phyloP scores from a whole-genome alignment of 2,113 vertebrate genomes.

The Erinaceus europaeus region DNA sequence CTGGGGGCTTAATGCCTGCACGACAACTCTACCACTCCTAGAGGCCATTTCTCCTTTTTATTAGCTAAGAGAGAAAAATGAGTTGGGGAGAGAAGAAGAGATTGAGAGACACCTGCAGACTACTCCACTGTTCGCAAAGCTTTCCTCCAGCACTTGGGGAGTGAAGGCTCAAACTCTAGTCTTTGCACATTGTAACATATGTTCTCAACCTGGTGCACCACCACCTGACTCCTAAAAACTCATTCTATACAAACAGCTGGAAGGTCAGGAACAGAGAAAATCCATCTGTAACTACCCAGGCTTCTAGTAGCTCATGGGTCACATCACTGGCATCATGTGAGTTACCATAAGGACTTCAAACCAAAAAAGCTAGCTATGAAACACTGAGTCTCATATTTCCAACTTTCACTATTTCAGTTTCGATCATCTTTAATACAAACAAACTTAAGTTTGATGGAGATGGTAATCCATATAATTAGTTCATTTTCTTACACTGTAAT shows the following conservation, averaged over 20 bases:
- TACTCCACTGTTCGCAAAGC: too few relatives aligned
- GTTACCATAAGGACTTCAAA: background rate
- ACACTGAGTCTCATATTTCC: background rate
- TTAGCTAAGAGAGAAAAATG: too few relatives aligned
- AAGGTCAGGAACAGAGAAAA: background rate
- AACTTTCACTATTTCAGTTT: background rate
- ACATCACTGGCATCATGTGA: background rate
- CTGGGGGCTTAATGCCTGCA: too few relatives aligned
- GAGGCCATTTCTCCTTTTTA: too few relatives aligned
- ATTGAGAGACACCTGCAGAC: too few relatives aligned
- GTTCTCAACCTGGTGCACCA: too few relatives aligned
- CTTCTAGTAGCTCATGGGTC: background rate
- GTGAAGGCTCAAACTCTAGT: too few relatives aligned
- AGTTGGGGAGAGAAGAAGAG: too few relatives aligned
- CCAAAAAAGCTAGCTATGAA: background rate
- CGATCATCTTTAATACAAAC: background rate
- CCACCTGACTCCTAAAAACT: too few relatives aligned
- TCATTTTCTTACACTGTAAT: background rate
- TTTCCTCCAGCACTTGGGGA: too few relatives aligned
- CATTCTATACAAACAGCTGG: background rate
- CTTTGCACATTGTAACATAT: too few relatives aligned
- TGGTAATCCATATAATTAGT: background rate
- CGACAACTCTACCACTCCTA: too few relatives aligned
- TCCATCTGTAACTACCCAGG: background rate
- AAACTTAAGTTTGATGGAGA: slow-evolving; percentile 6